Evolutionary conservation across 2,888 invertebrate genomes (phyloP), one percentile per base, ranked within the genome.

Genomic region (Tetranychus piercei): DNA sequence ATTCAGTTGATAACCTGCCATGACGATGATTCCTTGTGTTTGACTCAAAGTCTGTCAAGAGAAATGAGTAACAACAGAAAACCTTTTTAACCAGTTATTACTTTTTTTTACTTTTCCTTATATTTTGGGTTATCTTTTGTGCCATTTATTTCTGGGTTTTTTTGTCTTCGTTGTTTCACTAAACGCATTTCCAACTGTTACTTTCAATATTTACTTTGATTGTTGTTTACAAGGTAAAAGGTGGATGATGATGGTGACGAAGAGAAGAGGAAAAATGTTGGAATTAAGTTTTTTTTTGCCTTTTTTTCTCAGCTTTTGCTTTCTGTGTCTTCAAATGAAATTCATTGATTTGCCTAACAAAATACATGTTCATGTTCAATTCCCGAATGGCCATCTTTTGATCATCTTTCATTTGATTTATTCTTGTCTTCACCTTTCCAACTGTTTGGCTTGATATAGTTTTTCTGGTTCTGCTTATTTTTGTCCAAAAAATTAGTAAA

Each of bases 81-180:
- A 34, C 34, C 34, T 34, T 34, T 34, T 34, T 34, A 34, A 34
- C 34, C 34, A 34, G 34, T 34, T 15, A 18, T 66, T 66, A 11
- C 7, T n/a, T 11, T 20, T 66, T 66, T 66, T 66, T 66, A 66
- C 66, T 66, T 66, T 66, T 64, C 65, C 65, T n/a, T 18, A 64
- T 18, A 64, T 64, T 64, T 66, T 66, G 18, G 66, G 20, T 66
- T 66, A 66, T 66, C 20, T 66, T 18, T 34, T 34, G 34, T 34
- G 34, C 34, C 15, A 55, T 55, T 45, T 11, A 45, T 15, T 55
- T 55, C 55, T 9, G 9, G 15, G 3, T 55, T 55, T 55, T 45
- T 55, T 15, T 55, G 55, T 55, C 55, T 15, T 55, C 4, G 34
- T 55, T 55, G 11, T 45, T 45, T 9, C 45, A 45, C 45, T 55